Evolutionary conservation across 2,888 invertebrate genomes (phyloP).

Genomic region (Atethmia centrago): DNA sequence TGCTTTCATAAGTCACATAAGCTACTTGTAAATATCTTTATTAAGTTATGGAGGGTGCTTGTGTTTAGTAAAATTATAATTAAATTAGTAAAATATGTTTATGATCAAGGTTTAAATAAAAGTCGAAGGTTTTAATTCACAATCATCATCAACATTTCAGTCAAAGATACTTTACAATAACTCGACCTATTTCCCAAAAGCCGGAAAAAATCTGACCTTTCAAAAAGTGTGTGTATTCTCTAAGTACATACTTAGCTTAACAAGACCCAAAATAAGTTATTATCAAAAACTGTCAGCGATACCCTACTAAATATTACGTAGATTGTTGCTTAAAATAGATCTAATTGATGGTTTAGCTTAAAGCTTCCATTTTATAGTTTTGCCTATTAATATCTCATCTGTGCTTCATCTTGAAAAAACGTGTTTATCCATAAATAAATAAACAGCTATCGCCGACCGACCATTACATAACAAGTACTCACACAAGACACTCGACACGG

Average conservation of each 20-base stretch:
- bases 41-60: slow-evolving; percentile 4
- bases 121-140: background rate
- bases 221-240: background rate
- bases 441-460: slow-evolving; percentile 3
- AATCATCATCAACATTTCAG: background rate
- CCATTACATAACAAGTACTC: slow-evolving; percentile 5
- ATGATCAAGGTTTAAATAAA: background rate
- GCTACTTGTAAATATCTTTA: slow-evolving; percentile 34
- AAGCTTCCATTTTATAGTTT: background rate
- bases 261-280: background rate
- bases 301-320: background rate
- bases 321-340: background rate
- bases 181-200: background rate
- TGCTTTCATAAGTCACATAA: slow-evolving; percentile 54
- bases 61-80: background rate
- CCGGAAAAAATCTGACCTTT: too few species aligned
- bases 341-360: background rate
- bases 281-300: background rate
- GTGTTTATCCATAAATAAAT: slow-evolving; percentile 6
- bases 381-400: background rate
- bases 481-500: slow-evolving; percentile 13
- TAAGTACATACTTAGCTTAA: too few species aligned
- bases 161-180: background rate
- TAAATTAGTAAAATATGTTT: background rate
- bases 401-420: slow-evolving; percentile 8